Base-by-base conservation (phyloP, 2,797 vertebrate species). In the Pseudopleuronectes americanus region DNA sequence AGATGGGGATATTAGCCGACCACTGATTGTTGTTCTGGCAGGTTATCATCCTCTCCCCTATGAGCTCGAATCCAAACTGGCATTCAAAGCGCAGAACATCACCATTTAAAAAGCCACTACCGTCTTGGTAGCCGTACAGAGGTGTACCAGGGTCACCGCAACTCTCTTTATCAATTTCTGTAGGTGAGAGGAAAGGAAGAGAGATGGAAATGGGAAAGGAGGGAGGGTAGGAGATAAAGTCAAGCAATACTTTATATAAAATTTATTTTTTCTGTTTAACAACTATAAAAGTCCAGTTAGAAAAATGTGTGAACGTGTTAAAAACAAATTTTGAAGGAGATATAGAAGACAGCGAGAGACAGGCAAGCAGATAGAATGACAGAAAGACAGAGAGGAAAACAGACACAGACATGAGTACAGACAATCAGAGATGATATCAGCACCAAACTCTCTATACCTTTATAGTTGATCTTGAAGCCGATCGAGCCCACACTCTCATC, bases 21-120 rank as follows among this genome's bases (percentile, higher is more conserved):
- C 97, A 99, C 89, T 99, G 98, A 91, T 99, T 99, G 94, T 99
- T 99, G 90, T 98, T 96, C 93, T 99, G 97, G 93, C 98, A 99
- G 89, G 96, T 95, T 93, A 99, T 98, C 82, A 95, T 97, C 94
- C 95, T 95, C 89, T 99, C 97, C 87, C 98, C 98, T 59, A 99
- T 99, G 89, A 99, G 95, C 94, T 99, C 97, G 87, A 99, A 99
- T 84, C 97, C 97, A 93, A 99, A 98, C 86, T 99, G 97, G 91
- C 98, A 99, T 87, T 99, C 97, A 77, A 99, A 99, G 75, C 96
- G 96, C 87, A 99, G 93, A 79, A 98, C 91, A 83, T 98, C 93
- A 68, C 96, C 96, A 71, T 99, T 99, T 84, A 98, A 96, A 94
- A 99, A 99, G 48, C 97, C 97, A 43, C 95, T 95, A 4, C 97